These are phyloP conservation scores for Eurytoma californica DNA, from an alignment of 2,888 invertebrate genomes.

Conservation along the genomic window DNA sequence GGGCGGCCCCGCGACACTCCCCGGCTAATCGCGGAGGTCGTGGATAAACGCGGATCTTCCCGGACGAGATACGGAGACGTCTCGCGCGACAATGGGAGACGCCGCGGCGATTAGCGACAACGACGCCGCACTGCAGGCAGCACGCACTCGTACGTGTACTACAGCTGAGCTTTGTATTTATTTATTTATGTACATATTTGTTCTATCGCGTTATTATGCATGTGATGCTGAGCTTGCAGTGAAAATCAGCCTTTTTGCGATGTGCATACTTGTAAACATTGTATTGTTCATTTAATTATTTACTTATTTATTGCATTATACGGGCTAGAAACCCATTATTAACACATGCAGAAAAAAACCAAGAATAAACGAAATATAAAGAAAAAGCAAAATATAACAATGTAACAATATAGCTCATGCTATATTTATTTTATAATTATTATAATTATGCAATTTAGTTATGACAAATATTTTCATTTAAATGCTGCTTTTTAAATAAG, in stretches of 20 bases:
- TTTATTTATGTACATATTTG: neutral
- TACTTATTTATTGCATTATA: too few species aligned
- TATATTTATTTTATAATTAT: too few species aligned
- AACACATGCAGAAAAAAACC: too few species aligned
- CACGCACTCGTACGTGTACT: neutral
- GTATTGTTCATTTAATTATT: too few species aligned
- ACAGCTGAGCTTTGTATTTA: constrained; percentile 23
- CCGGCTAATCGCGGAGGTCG: neutral
- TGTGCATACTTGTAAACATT: too few species aligned
- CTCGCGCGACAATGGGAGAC: constrained; percentile 1
- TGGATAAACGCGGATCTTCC: neutral
- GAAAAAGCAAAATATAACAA: too few species aligned
- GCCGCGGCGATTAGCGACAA: constrained; percentile 1
- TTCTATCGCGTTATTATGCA: neutral
- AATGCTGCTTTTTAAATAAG: too few species aligned
- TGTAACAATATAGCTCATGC: too few species aligned
- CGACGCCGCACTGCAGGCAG: constrained; percentile 27
- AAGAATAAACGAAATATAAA: too few species aligned
- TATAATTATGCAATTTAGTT: too few species aligned
- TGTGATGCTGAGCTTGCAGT: neutral
- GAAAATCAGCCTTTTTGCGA: neutral
- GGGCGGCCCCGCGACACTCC: neutral
- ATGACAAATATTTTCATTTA: too few species aligned
- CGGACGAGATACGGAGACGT: neutral
- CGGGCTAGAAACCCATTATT: too few species aligned